A percentile compares a stretch with the other conserved stretches of the same genome.
Conservation (phyloP, 1,140 invertebrate genomes). For the Protaetia brevitarsis region DNA sequence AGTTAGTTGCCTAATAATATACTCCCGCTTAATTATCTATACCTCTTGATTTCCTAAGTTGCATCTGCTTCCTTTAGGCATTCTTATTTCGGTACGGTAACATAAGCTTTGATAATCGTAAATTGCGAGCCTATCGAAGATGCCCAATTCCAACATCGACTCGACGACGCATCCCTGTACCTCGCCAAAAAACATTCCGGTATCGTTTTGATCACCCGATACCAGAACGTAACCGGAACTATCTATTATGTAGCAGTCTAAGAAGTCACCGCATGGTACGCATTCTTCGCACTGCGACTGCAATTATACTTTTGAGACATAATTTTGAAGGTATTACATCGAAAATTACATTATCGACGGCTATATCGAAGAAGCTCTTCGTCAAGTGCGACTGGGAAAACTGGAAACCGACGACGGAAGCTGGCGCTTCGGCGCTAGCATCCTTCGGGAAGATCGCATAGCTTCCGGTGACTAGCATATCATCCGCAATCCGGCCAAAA, state of each 20-base stretch:
- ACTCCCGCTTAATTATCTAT: not conserved
- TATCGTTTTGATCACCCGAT: constrained; percentile 61
- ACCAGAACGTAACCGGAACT: constrained; percentile 87
- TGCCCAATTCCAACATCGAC: constrained; percentile 67
- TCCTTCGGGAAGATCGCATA: constrained; percentile 82
- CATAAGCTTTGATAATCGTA: constrained; percentile 88
- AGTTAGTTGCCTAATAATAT: constrained; percentile 45
- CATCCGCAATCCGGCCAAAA: constrained; percentile 56
- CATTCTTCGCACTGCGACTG: constrained; percentile 47
- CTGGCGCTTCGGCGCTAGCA: constrained; percentile 73
- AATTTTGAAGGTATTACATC: not conserved
- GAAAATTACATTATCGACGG: constrained; percentile 37
- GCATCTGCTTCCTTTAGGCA: constrained; percentile 36
- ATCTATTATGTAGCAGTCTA: constrained; percentile 83
- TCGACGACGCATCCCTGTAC: constrained; percentile 76
- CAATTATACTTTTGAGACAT: not conserved
- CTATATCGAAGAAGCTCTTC: constrained; percentile 68
- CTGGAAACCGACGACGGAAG: constrained; percentile 83
- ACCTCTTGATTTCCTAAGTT: not conserved
- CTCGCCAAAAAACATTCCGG: constrained; percentile 82
- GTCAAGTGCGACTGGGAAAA: constrained; percentile 67
- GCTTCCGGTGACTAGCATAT: constrained; percentile 71
- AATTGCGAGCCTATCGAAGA: constrained; percentile 73
- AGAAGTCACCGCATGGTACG: constrained; percentile 57
- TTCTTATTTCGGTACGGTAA: constrained; percentile 48